These are phyloP conservation scores for Lithophane ornitopus DNA, from an alignment of 2,888 invertebrate genomes.

Conservation along the genomic window DNA sequence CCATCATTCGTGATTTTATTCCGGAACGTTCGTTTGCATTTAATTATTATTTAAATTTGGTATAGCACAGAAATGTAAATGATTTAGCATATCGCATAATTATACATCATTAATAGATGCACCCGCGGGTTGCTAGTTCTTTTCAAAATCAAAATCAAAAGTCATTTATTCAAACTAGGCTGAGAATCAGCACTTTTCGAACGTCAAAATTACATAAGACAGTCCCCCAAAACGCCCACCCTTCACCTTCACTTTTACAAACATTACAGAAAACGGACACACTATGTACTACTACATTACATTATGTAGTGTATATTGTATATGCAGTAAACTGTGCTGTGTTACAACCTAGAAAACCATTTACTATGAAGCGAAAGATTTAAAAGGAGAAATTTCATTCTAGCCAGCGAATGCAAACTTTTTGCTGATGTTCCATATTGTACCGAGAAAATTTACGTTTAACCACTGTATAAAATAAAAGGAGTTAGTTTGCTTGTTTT, in stretches of 20 bases:
- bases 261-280: background rate
- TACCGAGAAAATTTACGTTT: constrained; percentile 32
- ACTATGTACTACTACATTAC: background rate
- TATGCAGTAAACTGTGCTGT: constrained; percentile 15
- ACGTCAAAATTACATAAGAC: too few species aligned
- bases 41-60: too few species aligned
- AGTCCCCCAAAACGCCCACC: too few species aligned
- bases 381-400: constrained; percentile 53
- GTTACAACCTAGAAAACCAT: constrained; percentile 56
- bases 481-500: constrained; percentile 9
- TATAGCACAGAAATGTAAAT: background rate
- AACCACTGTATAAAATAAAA: constrained; percentile 22
- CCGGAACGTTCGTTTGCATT: too few species aligned
- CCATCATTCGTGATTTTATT: too few species aligned
- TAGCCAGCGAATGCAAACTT: constrained; percentile 11
- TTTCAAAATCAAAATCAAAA: too few species aligned
- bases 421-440: constrained; percentile 37
- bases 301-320: background rate
- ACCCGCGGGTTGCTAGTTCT: background rate
- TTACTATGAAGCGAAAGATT: constrained; percentile 50
- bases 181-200: too few species aligned
- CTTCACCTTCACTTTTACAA: too few species aligned
- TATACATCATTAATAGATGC: background rate
- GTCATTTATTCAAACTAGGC: too few species aligned
- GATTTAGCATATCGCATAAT: background rate